phyloP scores from a whole-genome alignment of 2,113 vertebrate genomes.

The Struthidea cinerea region DNA sequence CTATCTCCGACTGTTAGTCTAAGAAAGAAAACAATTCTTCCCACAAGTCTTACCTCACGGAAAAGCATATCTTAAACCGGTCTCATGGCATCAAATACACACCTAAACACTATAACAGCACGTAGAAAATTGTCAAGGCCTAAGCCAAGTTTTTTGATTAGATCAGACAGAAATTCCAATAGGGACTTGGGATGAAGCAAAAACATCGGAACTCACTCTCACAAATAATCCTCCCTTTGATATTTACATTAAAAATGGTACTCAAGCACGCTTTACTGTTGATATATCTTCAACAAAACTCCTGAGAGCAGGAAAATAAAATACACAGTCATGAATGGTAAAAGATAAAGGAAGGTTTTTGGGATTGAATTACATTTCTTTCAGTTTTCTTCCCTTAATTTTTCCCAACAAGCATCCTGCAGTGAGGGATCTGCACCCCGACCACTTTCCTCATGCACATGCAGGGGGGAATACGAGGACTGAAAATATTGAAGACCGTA shows the following conservation, averaged over 20 bases:
- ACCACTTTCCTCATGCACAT: not conserved
- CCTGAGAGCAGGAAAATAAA: not conserved
- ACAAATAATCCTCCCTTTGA: not conserved
- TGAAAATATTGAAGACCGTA: not conserved
- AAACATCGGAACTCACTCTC: not conserved
- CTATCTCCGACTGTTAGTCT: not conserved
- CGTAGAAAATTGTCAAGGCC: not conserved
- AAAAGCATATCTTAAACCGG: not conserved
- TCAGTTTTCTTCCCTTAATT: not conserved
- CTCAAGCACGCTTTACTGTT: not conserved
- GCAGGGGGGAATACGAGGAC: fast-evolving
- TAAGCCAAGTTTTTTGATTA: not conserved
- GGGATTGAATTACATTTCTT: not conserved
- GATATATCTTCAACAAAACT: not conserved
- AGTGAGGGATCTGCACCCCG: not conserved
- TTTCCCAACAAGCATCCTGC: not conserved
- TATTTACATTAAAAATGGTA: not conserved
- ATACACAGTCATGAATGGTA: not conserved
- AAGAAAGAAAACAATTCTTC: not conserved
- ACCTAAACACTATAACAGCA: not conserved
- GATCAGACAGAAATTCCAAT: not conserved
- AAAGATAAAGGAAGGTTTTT: not conserved
- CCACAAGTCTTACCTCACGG: not conserved
- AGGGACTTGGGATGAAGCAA: not conserved
- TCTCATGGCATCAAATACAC: not conserved